Percentiles rank a stretch among this genome's conserved stretches.
phyloP scores from a whole-genome alignment of 1,140 invertebrate species.

The Achroia grisella region DNA sequence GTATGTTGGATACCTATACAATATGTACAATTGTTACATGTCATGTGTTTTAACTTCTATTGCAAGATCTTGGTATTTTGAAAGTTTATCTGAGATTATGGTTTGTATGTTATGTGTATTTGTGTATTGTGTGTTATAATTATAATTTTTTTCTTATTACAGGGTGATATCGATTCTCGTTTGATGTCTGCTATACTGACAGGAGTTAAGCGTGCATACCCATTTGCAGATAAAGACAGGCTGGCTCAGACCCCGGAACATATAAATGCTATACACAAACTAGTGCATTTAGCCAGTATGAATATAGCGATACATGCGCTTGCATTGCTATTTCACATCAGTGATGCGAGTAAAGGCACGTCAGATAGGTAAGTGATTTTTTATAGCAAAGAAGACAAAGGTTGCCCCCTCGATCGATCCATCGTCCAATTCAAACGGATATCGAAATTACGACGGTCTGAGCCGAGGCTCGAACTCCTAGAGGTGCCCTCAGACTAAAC shows the following conservation, averaged over 20 bases:
- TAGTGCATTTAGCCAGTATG: conserved; percentile 90
- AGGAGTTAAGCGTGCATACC: conserved; percentile 92
- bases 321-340: conserved; percentile 89
- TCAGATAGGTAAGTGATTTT: conserved; percentile 71
- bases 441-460: too few relatives aligned
- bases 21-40: too few relatives aligned
- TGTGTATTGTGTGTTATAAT: too few relatives aligned
- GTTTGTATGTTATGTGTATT: too few relatives aligned
- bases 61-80: neutral
- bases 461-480: too few relatives aligned
- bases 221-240: conserved; percentile 78
- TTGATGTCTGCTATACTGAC: conserved; percentile 93
- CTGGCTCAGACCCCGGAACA: conserved; percentile 78
- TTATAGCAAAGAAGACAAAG: too few relatives aligned
- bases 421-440: too few relatives aligned
- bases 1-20: too few relatives aligned
- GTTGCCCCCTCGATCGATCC: too few relatives aligned
- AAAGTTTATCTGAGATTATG: too few relatives aligned
- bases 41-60: neutral
- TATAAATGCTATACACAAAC: conserved; percentile 89
- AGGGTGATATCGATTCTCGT: conserved; percentile 92
- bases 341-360: conserved; percentile 73
- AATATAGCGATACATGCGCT: conserved; percentile 91
- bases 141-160: conserved; percentile 25
- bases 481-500: too few relatives aligned